Evolutionary conservation across 2,113 vertebrate genomes (phyloP).

Genomic region (Mobula birostris): DNA sequence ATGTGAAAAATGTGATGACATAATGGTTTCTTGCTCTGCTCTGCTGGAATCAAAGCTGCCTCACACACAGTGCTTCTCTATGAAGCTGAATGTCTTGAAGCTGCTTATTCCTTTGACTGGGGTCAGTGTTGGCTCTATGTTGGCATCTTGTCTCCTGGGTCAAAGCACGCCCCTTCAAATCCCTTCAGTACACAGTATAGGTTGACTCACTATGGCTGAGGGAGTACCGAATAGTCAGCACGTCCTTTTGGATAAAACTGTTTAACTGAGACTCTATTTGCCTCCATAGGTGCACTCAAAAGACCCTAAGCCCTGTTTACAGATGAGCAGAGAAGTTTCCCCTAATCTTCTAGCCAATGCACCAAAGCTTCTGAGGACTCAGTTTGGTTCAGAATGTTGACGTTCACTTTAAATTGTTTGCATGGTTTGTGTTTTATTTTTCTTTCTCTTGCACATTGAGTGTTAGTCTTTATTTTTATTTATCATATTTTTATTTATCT

Average conservation of each 20-base stretch:
- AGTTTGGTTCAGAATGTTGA: no score
- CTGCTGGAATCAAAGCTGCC: background rate
- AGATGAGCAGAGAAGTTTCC: background rate
- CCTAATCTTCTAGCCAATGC: background rate
- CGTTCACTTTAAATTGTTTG: no score
- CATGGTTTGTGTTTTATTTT: no score
- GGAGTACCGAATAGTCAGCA: no score
- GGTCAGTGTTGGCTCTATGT: background rate
- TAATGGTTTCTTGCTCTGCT: background rate
- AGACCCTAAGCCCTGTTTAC: background rate
- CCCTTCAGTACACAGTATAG: background rate
- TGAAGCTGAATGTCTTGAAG: background rate
- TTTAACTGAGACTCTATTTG: background rate
- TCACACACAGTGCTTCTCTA: no score
- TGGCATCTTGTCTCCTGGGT: background rate
- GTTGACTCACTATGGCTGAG: background rate
- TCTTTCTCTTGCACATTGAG: no score
- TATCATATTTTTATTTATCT: no score
- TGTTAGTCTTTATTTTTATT: no score
- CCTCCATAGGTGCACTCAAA: background rate
- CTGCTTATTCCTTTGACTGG: background rate
- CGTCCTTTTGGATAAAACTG: background rate
- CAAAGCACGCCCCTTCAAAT: no score
- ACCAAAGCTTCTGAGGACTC: no score
- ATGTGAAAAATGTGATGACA: conserved; percentile 20